Base-by-base conservation (phyloP, 2,888 invertebrate species). In the Sabatieria punctata region DNA sequence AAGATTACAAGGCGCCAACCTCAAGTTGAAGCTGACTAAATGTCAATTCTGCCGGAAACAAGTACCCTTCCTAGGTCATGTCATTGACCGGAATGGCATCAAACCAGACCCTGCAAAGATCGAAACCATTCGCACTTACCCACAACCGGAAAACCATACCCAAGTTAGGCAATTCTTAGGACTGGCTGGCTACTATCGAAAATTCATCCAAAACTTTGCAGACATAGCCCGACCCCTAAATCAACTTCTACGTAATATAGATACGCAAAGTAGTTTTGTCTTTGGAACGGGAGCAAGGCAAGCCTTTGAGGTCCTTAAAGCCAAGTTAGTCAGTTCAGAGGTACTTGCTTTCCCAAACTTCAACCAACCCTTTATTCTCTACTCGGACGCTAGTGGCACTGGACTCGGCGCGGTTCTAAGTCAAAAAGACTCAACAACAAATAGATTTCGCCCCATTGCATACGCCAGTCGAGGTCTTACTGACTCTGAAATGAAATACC, bases 331-430 rank as follows among this genome's bases (percentile, higher is more conserved):
- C 8, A 22, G 3, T 1, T 43, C 52, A 2, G 53, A 53, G 0
- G 47, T 53, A 0, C 43, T 58, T 3, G 40, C 26, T 2, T 53
- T 51, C 35, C 55, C 55, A 2, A 51, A 57, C 35, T 48, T 55
- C 11, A 13, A 22, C 15, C 11, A 38, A n/a, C 22, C 38, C 19
- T 38, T 38, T 38, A 6, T 38, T 19, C 6, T 38, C 8, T n/a
- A n/a, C n/a, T 19, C 8, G 6, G 38, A 38, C 19, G 38, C 38
- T 18, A 38, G 38, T n/a, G n/a, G 19, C 6, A 8, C 22, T 11
- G 38, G 8, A 6, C 8, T 38, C 11, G 38, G 38, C 8, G 38
- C 38, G 11, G 6, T 6, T n/a, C n/a, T 38, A 38, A 38, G 38
- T n/a, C 38, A 38, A n/a, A n/a, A 11, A n/a, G n/a, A 30, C 15